These are phyloP conservation scores for Heliocidaris tuberculata DNA, from an alignment of 35 echinoderm and acorn worm species.

Conservation along the genomic window DNA sequence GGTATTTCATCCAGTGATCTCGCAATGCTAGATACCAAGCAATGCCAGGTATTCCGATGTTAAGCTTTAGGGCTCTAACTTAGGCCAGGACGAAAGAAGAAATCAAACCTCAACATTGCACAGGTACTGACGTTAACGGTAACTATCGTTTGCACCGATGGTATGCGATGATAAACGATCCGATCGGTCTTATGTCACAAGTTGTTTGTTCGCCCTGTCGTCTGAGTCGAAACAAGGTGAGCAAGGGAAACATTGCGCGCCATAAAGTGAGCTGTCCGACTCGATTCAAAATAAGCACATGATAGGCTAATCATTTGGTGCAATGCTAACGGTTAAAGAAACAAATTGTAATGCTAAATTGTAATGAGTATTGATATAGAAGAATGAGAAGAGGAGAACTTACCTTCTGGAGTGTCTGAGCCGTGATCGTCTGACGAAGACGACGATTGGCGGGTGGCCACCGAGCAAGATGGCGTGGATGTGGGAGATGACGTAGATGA, in stretches of 20 bases:
- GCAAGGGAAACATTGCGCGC: slow-evolving; percentile 22
- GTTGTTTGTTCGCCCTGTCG: slow-evolving; percentile 31
- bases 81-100: slow-evolving; percentile 22
- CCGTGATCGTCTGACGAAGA: slow-evolving; percentile 42
- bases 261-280: not conserved
- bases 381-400: slow-evolving; percentile 13
- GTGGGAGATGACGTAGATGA: slow-evolving; percentile 45
- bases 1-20: slow-evolving; percentile 1
- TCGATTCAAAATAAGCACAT: not conserved
- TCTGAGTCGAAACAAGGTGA: slow-evolving; percentile 32
- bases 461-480: slow-evolving; percentile 44
- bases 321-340: not conserved
- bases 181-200: slow-evolving; percentile 35
- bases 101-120: slow-evolving; percentile 10
- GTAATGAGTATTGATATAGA: not conserved
- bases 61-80: not conserved
- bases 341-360: not conserved
- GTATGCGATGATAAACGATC: slow-evolving; percentile 44
- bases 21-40: not conserved
- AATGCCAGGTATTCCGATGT: slow-evolving; percentile 1
- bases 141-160: slow-evolving; percentile 39
- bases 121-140: slow-evolving; percentile 24
- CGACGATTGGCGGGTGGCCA: slow-evolving; percentile 8
- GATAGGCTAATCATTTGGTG: not conserved
- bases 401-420: not conserved